A percentile compares a stretch with the other conserved stretches of the same genome.
Evolutionary conservation across 1,140 invertebrate species (phyloP).

Genomic region (Mactra quadrangularis): DNA sequence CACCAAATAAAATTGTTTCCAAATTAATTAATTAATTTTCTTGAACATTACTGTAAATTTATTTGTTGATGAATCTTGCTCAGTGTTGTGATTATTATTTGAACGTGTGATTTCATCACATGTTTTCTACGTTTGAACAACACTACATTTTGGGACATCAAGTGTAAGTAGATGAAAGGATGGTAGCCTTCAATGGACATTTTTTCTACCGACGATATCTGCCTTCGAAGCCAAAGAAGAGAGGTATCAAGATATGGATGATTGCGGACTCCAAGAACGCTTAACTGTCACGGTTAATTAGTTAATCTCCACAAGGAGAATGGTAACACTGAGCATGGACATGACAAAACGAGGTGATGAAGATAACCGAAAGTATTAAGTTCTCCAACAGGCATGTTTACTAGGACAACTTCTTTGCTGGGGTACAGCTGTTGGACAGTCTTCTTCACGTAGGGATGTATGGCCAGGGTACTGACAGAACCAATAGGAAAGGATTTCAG

Average conservation of each 20-base stretch:
- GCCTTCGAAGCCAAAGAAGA: conserved; percentile 64
- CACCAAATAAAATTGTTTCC: no score
- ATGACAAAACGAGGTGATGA: conserved; percentile 39
- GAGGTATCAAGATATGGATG: conserved; percentile 64
- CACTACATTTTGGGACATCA: conserved; percentile 41
- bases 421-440: conserved; percentile 32
- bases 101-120: no score
- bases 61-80: no score
- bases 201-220: conserved; percentile 63
- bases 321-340: conserved; percentile 6
- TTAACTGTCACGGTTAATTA: conserved; percentile 52
- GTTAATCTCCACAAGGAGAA: conserved; percentile 52
- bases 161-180: conserved; percentile 62
- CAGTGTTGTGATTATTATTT: no score
- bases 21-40: no score
- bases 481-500: conserved; percentile 42
- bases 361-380: background rate
- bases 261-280: conserved; percentile 49
- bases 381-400: background rate
- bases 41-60: no score
- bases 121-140: background rate
- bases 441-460: conserved; percentile 24
- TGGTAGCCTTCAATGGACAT: conserved; percentile 61
- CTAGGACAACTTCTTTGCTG: conserved; percentile 55
- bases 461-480: conserved; percentile 26